Evolutionary conservation across 2,797 vertebrate genomes (phyloP).

Genomic region (Champsocephalus esox): DNA sequence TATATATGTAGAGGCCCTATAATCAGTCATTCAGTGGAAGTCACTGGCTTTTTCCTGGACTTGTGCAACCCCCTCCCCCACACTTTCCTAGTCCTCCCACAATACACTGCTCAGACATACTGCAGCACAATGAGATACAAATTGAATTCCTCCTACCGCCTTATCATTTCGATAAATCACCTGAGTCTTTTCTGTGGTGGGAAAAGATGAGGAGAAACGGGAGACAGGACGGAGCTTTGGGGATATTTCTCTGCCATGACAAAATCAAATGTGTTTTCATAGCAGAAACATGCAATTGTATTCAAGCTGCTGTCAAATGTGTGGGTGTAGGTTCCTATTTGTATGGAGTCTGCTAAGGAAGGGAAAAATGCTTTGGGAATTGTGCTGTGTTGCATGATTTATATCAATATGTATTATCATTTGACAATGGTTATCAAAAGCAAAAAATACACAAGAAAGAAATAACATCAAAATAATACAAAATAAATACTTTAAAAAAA

Average conservation of each 20-base stretch:
- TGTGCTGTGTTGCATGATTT: neutral
- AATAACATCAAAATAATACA: too few species aligned
- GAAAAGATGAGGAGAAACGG: slow-evolving; percentile 47
- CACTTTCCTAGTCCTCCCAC: slow-evolving; percentile 39
- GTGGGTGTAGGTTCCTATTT: slow-evolving; percentile 30
- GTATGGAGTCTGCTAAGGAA: slow-evolving; percentile 23
- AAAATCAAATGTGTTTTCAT: slow-evolving; percentile 27
- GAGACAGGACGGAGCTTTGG: slow-evolving; percentile 46
- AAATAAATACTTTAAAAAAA: too few species aligned
- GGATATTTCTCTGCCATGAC: slow-evolving; percentile 21
- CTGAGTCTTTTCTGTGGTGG: slow-evolving; percentile 54
- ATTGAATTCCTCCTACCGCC: slow-evolving; percentile 79
- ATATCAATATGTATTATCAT: too few species aligned
- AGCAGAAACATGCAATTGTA: slow-evolving; percentile 11
- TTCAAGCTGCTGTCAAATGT: slow-evolving; percentile 34
- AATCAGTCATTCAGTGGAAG: slow-evolving; percentile 70
- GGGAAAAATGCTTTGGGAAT: neutral
- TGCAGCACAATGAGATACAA: slow-evolving; percentile 77
- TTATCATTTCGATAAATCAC: slow-evolving; percentile 79
- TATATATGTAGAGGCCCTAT: slow-evolving; percentile 50
- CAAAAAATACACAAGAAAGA: too few species aligned
- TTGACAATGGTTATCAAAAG: too few species aligned
- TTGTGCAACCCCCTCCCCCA: neutral
- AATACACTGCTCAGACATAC: slow-evolving; percentile 65
- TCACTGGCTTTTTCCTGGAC: slow-evolving; percentile 41